Conservation (phyloP, 2,888 invertebrate species). For the Drosophila atripex region DNA sequence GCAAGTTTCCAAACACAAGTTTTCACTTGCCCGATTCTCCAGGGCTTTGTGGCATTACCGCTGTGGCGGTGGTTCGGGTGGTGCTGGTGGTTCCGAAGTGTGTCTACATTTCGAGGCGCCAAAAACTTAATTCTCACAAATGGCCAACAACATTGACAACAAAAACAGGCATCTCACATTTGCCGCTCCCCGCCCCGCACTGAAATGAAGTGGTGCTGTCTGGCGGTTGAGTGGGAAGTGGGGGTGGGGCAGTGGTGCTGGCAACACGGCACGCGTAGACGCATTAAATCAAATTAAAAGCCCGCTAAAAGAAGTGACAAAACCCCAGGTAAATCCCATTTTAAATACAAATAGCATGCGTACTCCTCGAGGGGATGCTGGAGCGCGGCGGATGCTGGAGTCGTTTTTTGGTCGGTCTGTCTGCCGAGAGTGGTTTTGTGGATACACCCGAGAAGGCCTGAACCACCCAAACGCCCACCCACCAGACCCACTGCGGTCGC, state of each 20-base stretch:
- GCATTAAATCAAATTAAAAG: conserved; percentile 81
- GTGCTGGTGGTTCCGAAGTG: neutral
- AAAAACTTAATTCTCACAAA: conserved; percentile 62
- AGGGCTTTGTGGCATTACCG: conserved; percentile 22
- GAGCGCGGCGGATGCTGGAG: conserved; percentile 9
- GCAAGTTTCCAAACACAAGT: conserved; percentile 32
- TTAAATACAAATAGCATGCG: conserved; percentile 75
- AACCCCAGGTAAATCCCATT: conserved; percentile 76
- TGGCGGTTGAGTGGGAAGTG: neutral
- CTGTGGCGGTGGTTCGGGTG: neutral
- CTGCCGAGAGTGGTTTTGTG: conserved; percentile 46
- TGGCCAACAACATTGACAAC: conserved; percentile 45
- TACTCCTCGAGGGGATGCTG: conserved; percentile 18
- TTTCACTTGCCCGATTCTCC: conserved; percentile 49
- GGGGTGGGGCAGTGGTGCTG: conserved; percentile 14
- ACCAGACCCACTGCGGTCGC: conserved; percentile 28
- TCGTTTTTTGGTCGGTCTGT: conserved; percentile 19
- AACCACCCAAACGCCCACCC: neutral
- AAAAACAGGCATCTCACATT: conserved; percentile 45
- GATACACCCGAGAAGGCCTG: conserved; percentile 9
- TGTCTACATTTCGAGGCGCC: conserved; percentile 39
- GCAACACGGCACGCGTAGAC: conserved; percentile 66
- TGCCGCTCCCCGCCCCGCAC: conserved; percentile 10
- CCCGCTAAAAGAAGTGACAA: conserved; percentile 71
- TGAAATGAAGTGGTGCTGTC: conserved; percentile 4